Base-by-base conservation (phyloP, 2,888 invertebrate species). In the Theretra japonica region DNA sequence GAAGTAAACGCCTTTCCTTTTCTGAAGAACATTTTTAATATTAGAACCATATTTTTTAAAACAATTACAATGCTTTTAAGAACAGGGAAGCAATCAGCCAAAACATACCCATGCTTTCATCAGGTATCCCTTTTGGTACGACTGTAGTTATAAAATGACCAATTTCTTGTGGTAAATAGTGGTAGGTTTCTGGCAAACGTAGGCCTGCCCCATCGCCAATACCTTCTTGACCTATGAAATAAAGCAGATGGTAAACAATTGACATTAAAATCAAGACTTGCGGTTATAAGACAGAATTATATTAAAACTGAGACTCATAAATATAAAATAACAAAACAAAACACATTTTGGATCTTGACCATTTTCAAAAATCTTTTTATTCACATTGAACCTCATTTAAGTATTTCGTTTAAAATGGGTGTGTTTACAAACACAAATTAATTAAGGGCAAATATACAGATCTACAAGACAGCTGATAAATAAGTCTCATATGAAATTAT, bases 101-200 rank as follows among this genome's bases (percentile, higher is more conserved):
- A 50, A 53, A 53, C 95, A 95, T 95, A 96, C 97, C 95, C 86
- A 96, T 95, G 77, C 96, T 95, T 75, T 96, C 96, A 83, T 97
- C 97, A 5, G 95, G 91, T 68, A 95, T 92, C 72, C 94, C 95
- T 81, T 95, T 95, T 21, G 97, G 96, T 84, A 97, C 97, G 60
- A 97, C 94, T 77, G 96, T 95, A 15, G 97, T 97, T 25, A 98
- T 86, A 80, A 97, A 97, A 88, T 98, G 97, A 1, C 97, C 97
- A 80, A 97, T 95, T 76, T 96, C 95, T 75, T 91, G 86, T 17
- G 97, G 96, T 76, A 96, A 95, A 86, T 97, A 98, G 87, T 98
- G 98, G 86, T 96, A 96, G 62, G 96, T 95, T 88, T 96, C 95
- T 21, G 97, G 96, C 70, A 96, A 87, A 76, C 94, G 91, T n/a